Conservation (phyloP, 2,797 vertebrate genomes). For the Hephaestus fuliginosus region DNA sequence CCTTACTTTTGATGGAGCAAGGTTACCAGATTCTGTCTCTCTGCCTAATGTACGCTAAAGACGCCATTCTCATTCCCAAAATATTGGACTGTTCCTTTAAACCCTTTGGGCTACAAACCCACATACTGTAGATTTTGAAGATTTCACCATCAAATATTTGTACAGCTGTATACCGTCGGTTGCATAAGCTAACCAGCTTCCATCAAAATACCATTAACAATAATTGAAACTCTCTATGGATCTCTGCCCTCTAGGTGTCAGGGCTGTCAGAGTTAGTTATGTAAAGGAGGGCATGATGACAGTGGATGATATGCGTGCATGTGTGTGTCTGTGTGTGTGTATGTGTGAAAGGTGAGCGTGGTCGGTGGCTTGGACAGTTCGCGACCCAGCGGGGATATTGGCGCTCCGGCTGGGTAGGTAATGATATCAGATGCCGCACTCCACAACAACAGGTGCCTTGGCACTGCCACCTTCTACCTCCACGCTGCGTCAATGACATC, state of each 20-base stretch:
- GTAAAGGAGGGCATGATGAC: constrained; percentile 78
- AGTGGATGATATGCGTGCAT: constrained; percentile 40
- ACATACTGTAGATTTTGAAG: constrained; percentile 40
- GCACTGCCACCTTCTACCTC: constrained; percentile 95
- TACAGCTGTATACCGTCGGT: constrained; percentile 60
- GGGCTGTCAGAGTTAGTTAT: constrained; percentile 72
- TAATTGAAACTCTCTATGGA: constrained; percentile 79
- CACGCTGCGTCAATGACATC: constrained; percentile 99
- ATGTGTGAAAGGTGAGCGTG: constrained; percentile 75
- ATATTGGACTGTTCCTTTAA: constrained; percentile 32
- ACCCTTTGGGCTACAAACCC: constrained; percentile 28
- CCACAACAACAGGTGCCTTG: constrained; percentile 99
- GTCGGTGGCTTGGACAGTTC: constrained; percentile 94
- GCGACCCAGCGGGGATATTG: constrained; percentile 95
- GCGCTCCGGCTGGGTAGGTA: constrained; percentile 99
- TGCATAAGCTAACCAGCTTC: constrained; percentile 78
- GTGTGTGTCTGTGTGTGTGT: constrained; percentile 33
- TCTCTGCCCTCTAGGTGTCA: constrained; percentile 78
- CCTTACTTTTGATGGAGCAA: not conserved
- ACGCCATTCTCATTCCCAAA: constrained; percentile 1
- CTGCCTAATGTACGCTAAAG: not conserved
- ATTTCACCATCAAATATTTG: constrained; percentile 66
- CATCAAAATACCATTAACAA: constrained; percentile 81
- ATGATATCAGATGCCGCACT: constrained; percentile 99
- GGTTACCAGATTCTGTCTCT: not conserved